Conservation (phyloP, 2,888 invertebrate genomes). For the Podabrus alpinus region DNA sequence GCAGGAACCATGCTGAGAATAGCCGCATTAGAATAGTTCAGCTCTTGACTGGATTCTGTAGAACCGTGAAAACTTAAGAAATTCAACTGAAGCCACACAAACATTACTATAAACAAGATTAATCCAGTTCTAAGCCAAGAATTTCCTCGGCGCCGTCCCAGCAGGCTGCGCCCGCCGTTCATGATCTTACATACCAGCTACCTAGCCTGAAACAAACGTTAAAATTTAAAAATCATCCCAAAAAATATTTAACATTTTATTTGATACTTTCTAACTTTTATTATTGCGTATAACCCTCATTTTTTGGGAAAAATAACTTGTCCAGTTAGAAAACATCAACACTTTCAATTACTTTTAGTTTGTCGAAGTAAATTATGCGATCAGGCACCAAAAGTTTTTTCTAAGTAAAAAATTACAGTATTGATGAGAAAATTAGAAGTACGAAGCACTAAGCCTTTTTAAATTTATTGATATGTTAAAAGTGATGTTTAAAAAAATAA, state of each 20-base stretch:
- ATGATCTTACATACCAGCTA: constrained; percentile 49
- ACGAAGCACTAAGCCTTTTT: background rate
- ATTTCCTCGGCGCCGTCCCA: constrained; percentile 52
- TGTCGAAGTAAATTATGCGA: too few species aligned
- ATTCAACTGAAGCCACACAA: constrained; percentile 67
- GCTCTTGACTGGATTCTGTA: constrained; percentile 54
- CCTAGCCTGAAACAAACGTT: constrained; percentile 10
- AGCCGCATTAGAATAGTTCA: constrained; percentile 77
- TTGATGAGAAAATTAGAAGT: background rate
- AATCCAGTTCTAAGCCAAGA: constrained; percentile 51
- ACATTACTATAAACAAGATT: constrained; percentile 56
- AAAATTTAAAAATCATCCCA: background rate
- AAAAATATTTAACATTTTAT: too few species aligned
- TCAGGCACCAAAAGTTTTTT: too few species aligned
- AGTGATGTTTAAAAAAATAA: too few species aligned
- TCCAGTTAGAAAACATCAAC: too few species aligned
- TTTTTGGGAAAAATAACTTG: too few species aligned
- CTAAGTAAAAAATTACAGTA: background rate
- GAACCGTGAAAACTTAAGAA: constrained; percentile 59
- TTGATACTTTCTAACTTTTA: too few species aligned
- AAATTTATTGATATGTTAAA: too few species aligned
- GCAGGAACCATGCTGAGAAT: constrained; percentile 81
- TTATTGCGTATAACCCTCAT: too few species aligned
- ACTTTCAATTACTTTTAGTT: too few species aligned
- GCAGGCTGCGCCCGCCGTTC: constrained; percentile 52